Conservation (phyloP, 2,113 vertebrate genomes). For the Puffinus mauretanicus region DNA sequence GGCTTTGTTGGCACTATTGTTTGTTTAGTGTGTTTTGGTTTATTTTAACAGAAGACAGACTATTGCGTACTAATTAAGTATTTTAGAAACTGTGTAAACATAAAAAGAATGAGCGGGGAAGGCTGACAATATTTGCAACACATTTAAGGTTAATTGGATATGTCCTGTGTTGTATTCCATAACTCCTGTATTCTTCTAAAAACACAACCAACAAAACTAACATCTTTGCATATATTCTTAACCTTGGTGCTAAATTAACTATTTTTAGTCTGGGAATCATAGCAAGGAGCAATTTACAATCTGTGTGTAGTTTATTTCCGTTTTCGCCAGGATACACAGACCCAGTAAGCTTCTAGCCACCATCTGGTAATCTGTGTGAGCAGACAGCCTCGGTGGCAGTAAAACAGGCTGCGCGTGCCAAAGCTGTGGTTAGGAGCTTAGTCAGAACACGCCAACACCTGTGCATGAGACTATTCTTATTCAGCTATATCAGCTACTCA, state of each 20-base stretch:
- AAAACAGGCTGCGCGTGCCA: neutral
- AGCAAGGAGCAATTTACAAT: neutral
- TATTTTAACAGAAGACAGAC: neutral
- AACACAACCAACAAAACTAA: neutral
- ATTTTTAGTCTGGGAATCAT: neutral
- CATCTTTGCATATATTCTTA: accelerated
- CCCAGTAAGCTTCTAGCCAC: neutral
- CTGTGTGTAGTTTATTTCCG: neutral
- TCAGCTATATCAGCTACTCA: neutral
- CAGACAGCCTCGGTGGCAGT: neutral
- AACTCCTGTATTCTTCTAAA: neutral
- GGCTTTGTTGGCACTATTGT: neutral
- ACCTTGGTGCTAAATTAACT: neutral
- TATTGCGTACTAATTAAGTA: neutral
- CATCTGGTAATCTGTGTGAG: neutral
- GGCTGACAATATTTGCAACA: neutral
- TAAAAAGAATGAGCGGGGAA: neutral
- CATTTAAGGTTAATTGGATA: neutral
- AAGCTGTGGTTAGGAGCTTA: neutral
- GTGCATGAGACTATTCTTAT: neutral
- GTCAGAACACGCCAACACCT: neutral
- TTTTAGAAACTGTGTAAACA: neutral
- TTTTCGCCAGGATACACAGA: neutral
- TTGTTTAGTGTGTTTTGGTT: neutral
- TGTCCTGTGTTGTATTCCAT: neutral